Evolutionary conservation across 1,140 invertebrate species (phyloP).

Genomic region (Apis laboriosa): DNA sequence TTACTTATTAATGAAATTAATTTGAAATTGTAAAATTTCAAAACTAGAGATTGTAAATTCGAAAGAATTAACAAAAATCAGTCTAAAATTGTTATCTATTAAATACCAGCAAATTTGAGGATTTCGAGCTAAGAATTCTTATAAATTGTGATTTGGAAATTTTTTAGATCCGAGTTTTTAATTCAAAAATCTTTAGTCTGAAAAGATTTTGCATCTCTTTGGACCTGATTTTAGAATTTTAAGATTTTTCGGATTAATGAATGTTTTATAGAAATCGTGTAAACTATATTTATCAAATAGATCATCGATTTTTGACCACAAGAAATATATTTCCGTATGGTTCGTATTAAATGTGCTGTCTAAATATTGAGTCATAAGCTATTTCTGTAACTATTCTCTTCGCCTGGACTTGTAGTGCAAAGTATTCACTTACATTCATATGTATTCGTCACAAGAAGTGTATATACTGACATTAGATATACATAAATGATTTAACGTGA

Average conservation of each 20-base stretch:
- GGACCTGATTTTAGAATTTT: no score
- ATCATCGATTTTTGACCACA: constrained; percentile 12
- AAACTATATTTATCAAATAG: background rate
- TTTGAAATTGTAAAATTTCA: background rate
- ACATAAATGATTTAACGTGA: background rate
- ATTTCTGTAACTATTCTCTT: constrained; percentile 62
- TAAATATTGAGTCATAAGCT: constrained; percentile 72
- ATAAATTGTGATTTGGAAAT: no score
- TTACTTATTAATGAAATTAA: background rate
- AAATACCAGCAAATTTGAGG: background rate
- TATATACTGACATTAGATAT: background rate
- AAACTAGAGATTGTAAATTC: background rate
- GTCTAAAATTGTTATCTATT: background rate
- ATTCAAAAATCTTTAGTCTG: no score
- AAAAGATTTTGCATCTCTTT: no score
- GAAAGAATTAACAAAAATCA: no score
- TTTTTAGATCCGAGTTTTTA: no score
- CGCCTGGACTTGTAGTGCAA: constrained; percentile 23
- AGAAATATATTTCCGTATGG: background rate
- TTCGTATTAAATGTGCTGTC: constrained; percentile 44
- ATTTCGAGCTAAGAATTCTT: background rate
- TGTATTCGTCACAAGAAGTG: constrained; percentile 6
- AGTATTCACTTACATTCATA: background rate
- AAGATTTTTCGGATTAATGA: background rate
- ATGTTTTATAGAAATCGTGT: background rate